Evolutionary conservation across 2,888 invertebrate genomes (phyloP).

Genomic region (Callimorpha dominula): DNA sequence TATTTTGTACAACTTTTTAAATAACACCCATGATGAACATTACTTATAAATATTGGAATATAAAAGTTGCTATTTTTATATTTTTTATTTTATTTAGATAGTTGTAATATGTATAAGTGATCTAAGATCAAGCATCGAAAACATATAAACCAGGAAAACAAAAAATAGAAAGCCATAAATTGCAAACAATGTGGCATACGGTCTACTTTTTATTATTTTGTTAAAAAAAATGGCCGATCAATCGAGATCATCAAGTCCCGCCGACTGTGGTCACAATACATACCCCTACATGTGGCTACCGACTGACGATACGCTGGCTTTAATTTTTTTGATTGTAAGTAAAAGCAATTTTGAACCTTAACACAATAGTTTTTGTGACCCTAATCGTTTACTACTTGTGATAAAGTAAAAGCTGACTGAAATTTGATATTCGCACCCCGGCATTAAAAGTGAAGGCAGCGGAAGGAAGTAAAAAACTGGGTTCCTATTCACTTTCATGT

Average conservation of each 20-base stretch:
- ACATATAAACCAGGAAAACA: constrained; percentile 68
- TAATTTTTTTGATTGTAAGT: constrained; percentile 50
- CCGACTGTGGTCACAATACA: constrained; percentile 79
- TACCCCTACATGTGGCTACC: constrained; percentile 81
- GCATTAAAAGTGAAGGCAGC: constrained; percentile 82
- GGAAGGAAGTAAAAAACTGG: constrained; percentile 85
- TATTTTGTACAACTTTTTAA: constrained; percentile 47
- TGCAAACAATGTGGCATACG: constrained; percentile 75
- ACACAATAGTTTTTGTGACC: constrained; percentile 17
- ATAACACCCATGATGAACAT: constrained; percentile 22
- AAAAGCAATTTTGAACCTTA: constrained; percentile 54
- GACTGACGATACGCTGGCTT: constrained; percentile 70
- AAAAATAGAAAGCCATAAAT: constrained; percentile 76
- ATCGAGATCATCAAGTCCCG: constrained; percentile 75
- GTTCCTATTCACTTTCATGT: constrained; percentile 82
- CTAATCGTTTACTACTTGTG: constrained; percentile 27
- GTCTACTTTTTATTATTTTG: constrained; percentile 61
- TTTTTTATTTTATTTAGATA: not conserved
- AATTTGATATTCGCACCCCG: constrained; percentile 84
- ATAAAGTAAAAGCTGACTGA: constrained; percentile 58
- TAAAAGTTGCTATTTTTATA: not conserved
- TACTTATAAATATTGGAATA: not conserved
- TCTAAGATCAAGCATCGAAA: not conserved
- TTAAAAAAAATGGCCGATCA: constrained; percentile 72
- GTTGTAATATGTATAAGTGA: not conserved